Evolutionary conservation across 2,888 invertebrate species (phyloP).

Genomic region (Geophilus truncorum): DNA sequence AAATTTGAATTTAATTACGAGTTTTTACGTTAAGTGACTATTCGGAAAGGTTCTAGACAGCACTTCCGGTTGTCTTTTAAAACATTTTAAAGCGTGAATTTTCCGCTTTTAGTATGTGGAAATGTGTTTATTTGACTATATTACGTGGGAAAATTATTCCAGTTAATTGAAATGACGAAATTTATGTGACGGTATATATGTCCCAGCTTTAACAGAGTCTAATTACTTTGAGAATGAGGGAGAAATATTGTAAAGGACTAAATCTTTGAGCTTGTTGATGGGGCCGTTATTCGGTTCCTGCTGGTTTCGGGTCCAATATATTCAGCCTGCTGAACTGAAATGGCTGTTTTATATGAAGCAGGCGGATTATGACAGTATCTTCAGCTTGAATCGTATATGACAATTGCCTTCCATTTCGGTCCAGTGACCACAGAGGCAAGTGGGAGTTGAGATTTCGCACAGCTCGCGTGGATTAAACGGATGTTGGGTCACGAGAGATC

Average conservation of each 20-base stretch:
- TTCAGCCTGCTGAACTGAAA: neutral
- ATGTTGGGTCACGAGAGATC: neutral
- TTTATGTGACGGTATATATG: neutral
- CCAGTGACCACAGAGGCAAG: neutral
- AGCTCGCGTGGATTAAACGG: neutral
- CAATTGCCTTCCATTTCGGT: neutral
- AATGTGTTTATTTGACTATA: too few species aligned
- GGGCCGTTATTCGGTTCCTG: neutral
- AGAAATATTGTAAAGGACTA: neutral
- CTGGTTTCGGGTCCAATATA: neutral
- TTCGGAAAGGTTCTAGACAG: too few species aligned
- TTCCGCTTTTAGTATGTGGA: too few species aligned
- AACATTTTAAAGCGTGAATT: too few species aligned
- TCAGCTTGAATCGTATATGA: neutral
- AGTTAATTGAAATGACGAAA: neutral
- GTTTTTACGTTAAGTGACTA: too few species aligned
- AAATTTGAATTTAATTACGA: too few species aligned
- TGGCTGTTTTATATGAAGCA: neutral
- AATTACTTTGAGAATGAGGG: neutral
- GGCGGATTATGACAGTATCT: neutral
- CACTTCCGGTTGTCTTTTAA: too few species aligned
- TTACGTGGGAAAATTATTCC: too few species aligned
- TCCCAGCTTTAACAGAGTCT: neutral
- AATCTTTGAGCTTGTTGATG: neutral
- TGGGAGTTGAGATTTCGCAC: neutral